Conservation (phyloP, 2,888 invertebrate species). For the Tipula confusa region DNA sequence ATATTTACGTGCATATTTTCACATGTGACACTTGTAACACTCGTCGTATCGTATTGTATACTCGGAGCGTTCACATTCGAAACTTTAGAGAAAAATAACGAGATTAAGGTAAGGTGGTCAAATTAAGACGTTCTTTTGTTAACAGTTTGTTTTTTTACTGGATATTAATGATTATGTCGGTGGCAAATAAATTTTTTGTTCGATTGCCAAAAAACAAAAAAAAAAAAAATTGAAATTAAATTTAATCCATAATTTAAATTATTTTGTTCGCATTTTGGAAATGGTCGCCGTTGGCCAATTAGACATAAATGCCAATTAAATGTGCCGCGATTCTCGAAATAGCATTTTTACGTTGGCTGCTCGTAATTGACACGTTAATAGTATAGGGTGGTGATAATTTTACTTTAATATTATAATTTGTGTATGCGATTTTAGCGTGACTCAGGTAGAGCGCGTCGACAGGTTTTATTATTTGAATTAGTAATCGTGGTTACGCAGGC, state of each 20-base stretch:
- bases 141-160: not conserved
- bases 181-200: not conserved
- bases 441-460: not conserved
- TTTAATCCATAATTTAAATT: not conserved
- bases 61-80: constrained; percentile 83
- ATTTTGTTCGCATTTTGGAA: not conserved
- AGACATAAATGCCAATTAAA: not conserved
- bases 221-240: not conserved
- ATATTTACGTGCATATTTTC: constrained; percentile 81
- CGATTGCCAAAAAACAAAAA: not conserved
- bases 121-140: not conserved
- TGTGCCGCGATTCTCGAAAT: not conserved
- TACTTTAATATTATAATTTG: not conserved
- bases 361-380: not conserved
- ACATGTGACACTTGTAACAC: constrained; percentile 78
- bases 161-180: not conserved
- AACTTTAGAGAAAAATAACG: constrained; percentile 68
- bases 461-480: not conserved
- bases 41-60: constrained; percentile 86
- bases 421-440: not conserved
- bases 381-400: not conserved
- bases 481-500: not conserved
- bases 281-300: not conserved
- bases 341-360: not conserved
- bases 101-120: constrained; percentile 58